Evolutionary conservation across 2,113 vertebrate species (phyloP).

Genomic region (Cyanoderma ruficeps): DNA sequence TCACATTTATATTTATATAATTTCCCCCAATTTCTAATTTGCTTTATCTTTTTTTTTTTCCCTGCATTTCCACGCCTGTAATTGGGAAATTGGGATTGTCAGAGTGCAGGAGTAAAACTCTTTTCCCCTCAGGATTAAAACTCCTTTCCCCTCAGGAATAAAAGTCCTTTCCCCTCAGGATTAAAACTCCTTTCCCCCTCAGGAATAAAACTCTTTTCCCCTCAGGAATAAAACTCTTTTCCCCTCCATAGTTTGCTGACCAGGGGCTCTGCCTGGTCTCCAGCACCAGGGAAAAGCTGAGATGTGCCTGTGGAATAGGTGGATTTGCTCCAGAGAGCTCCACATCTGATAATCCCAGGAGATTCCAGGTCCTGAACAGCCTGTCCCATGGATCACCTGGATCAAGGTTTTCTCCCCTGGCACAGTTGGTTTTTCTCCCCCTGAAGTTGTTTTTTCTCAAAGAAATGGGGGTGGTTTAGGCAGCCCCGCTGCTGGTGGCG

Average conservation of each 20-base stretch:
- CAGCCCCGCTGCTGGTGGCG: background rate
- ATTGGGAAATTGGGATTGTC: background rate
- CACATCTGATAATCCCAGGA: fast-evolving
- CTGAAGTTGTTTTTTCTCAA: no score
- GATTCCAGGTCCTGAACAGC: fast-evolving
- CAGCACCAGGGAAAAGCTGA: background rate
- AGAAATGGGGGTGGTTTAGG: fast-evolving
- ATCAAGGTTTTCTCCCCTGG: background rate
- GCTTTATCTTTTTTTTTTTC: background rate
- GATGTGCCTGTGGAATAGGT: background rate
- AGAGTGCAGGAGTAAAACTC: background rate
- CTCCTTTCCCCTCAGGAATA: background rate
- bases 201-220: no score
- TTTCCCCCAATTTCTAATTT: background rate
- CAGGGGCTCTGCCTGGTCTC: background rate
- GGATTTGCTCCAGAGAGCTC: background rate
- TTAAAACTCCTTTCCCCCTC: background rate
- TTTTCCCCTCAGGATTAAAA: background rate
- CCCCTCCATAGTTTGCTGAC: background rate
- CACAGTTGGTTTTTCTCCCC: no score
- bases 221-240: no score
- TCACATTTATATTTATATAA: fast-evolving
- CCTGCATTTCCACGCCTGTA: background rate
- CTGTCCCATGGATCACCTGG: background rate
- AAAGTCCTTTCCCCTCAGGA: background rate